Evolutionary conservation across 1,140 invertebrate species (phyloP), one percentile per base, ranked within the genome.

Genomic region (Philotrypesis tridentata): DNA sequence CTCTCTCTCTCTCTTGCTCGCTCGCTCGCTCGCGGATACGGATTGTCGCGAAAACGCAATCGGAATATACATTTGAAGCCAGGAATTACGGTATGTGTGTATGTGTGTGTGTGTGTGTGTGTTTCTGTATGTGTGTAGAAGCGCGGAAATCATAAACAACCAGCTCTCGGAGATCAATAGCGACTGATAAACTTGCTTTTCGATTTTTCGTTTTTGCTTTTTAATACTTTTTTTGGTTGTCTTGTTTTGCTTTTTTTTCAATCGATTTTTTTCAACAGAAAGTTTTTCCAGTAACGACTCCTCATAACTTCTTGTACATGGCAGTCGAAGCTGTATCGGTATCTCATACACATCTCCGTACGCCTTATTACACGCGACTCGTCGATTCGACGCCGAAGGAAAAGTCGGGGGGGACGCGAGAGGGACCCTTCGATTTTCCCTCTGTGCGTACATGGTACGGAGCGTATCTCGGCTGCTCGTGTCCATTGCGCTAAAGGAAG

Each of bases 151-250:
- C 9, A 63, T 37, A 21, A 67, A 73, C 55, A 61, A 71, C 1
- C n/a, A n/a, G n/a, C n/a, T n/a, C 12, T 31, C 40, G 27, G 14
- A 83, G 80, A 75, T 40, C 83, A 82, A 80, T 48, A 79, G 70
- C 82, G 76, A 83, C 74, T 81, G 72, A 84, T 74, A 85, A 80
- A 75, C 63, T 65, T 17, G 71, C 71, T 80, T 70, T 76, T 0
- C 1, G n/a, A n/a, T 12, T 70, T 55, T 43, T 79, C n/a, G 23
- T 68, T 78, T 65, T 78, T 67, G 5, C 40, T 65, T 77, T 63
- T 76, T 14, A 23, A 43, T 63, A 5, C 4, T 43, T 48, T 78
- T 61, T 40, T 21, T 2, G n/a, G n/a, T 71, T 23, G n/a, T 40
- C 7, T 55, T 78, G 37, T 5, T 17, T 67, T 14, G n/a, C 23